Base-by-base conservation (phyloP, 2,113 vertebrate genomes). In the Vicugna pacos region DNA sequence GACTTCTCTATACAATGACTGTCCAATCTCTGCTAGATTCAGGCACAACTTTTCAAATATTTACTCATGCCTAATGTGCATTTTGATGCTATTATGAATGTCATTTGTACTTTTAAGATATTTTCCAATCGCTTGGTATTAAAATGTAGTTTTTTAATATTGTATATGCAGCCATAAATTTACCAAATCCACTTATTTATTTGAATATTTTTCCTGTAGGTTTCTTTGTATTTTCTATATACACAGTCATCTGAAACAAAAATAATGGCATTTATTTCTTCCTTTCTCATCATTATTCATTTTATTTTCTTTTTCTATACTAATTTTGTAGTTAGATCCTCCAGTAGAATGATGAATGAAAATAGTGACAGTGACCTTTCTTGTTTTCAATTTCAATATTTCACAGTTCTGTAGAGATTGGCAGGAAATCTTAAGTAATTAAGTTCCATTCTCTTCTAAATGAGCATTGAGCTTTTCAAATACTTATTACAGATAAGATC, bases 371-470 rank as follows among this genome's bases (percentile, higher is more conserved):
- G 50, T 88, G 70, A 77, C 64, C 52, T 86, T 93, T 87, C n/a
- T 72, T 48, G 6, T 90, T 76, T 93, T 38, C 35, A 86, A 56
- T 35, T 86, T 93, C 24, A 85, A 38, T 75, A 86, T 86, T 87
- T 85, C 17, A 81, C 50, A 69, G 38, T 75, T 93, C 91, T 87
- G 17, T 93, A 62, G 65, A 93, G 65, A 86, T 58, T 84, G 84
- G 76, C 50, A 76, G 65, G 90, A 95, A 91, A 83, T 93, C 52
- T 58, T 81, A 95, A 65, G 91, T 56, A 93, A 81, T 90, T 86
- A 95, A 75, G 6, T 86, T 85, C 12, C 26, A 89, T 89, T 94
- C n/a, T 67, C 48, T 93, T 87, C 42, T 82, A 94, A 95, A 90
- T 95, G 58, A 90, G n/a, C 22, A 81, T 15, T 62, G 42, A 75